Base-by-base conservation (phyloP, 2,888 invertebrate genomes). In the Erpobdella octoculata region DNA sequence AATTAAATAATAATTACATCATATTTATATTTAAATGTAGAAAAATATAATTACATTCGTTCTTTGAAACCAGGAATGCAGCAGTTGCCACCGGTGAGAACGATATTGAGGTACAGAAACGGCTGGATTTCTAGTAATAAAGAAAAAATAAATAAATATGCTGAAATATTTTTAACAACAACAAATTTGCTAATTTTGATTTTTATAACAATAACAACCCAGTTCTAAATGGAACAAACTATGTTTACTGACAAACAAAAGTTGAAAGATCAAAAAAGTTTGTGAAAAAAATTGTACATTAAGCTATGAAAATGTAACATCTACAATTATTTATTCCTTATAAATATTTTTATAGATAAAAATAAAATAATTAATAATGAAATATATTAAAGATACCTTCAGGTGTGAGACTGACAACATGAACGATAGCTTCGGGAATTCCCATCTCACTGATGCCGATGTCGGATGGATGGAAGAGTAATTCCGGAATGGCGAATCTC, bases 401-500 rank as follows among this genome's bases (percentile, higher is more conserved):
- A 6, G 68, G 68, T 4, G 48, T 28, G 1, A 46, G 68, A 48
- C 41, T 31, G 68, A 68, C 48, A 48, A 68, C 68, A 33, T 46
- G 35, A n/a, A 90, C 88, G 6, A 95, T 88, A 0, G 92, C 90
- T 85, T 97, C 95, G 0, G 91, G 87, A 73, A 98, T 89, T 0
- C 98, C 98, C 89, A 93, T 92, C 83, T 88, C 86, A 70, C 89
- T 88, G 74, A 98, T 90, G 0, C 93, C 95, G 46, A 97, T 90
- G 81, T 97, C 95, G 0, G 92, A 91, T 0, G 98, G 98, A 80
- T 90, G 88, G 81, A 99, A 96, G 2, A 98, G 84, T 1, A 97
- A 85, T 84, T 98, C 98, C 0, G 98, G 97, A 64, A 97, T 90
- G 0, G 91, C 87, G 82, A 98, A 96, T 65, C 97, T 85, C 84